Conservation (phyloP, 2,888 invertebrate genomes). For the Hermaeophaga mercurialis region DNA sequence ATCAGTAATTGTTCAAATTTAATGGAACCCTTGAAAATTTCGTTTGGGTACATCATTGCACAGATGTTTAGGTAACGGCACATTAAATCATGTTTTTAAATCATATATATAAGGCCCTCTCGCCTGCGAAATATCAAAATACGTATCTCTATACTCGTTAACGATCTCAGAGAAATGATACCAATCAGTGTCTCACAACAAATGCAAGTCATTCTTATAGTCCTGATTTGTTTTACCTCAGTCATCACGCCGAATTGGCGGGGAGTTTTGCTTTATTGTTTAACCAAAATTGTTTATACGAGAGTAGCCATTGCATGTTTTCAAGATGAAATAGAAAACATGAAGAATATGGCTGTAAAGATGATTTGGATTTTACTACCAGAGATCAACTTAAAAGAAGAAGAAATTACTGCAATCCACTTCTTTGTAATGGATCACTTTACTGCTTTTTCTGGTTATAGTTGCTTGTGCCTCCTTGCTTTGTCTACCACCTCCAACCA, state of each 20-base stretch:
- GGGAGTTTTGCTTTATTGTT: slow-evolving; percentile 1
- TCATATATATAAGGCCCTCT: slow-evolving; percentile 29
- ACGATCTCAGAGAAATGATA: slow-evolving; percentile 43
- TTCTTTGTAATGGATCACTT: too few relatives aligned
- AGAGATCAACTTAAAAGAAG: background rate
- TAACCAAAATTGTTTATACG: too few relatives aligned
- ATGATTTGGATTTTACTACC: background rate
- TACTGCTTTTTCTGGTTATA: too few relatives aligned
- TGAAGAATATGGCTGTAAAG: background rate
- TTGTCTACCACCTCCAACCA: too few relatives aligned
- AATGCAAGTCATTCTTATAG: slow-evolving; percentile 40
- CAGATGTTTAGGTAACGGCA: slow-evolving; percentile 34
- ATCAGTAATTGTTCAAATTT: too few relatives aligned
- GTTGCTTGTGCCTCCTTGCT: too few relatives aligned
- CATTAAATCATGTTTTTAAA: slow-evolving; percentile 21
- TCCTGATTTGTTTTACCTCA: slow-evolving; percentile 11
- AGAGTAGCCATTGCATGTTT: background rate
- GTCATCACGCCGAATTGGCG: slow-evolving; percentile 20
- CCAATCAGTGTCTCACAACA: slow-evolving; percentile 38
- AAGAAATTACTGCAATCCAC: too few relatives aligned
- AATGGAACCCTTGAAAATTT: too few relatives aligned
- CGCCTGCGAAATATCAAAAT: slow-evolving; percentile 43
- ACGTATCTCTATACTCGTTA: slow-evolving; percentile 43
- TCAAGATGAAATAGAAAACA: background rate
- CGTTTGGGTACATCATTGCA: background rate